Evolutionary conservation across 2,797 vertebrate species (phyloP), one percentile per base, ranked within the genome.

Genomic region (Chrysocyon brachyurus): DNA sequence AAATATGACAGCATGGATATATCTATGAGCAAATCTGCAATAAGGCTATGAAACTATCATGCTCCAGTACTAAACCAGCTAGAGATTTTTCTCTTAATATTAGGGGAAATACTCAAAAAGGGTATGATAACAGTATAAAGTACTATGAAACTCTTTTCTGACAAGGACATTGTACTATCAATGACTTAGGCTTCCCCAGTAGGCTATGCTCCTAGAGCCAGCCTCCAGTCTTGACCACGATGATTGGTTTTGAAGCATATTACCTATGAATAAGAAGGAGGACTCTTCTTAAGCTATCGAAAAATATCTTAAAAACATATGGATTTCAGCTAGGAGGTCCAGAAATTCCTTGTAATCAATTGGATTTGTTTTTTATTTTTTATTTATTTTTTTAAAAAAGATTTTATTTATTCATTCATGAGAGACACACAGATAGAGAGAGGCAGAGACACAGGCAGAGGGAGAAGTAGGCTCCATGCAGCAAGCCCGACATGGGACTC

Each of bases 301-400:
- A 83, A 82, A 54, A 16, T 36, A 61, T 33, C 61, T 56, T 77
- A 59, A 84, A 68, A 68, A 75, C 24, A 91, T 56, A 81, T 0
- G 10, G 14, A 86, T 73, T 81, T 84, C 68, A 36, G 31, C 40
- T 10, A 88, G 21, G 52, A 86, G 14, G 11, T 28, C 86, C 26
- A 79, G 46, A 90, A 86, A 83, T 66, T 36, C 31, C 63, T 89
- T 88, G 22, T 96, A 73, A 28, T 84, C 73, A 87, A 68, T 21
- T 91, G 63, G 66, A 82, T 73, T 68, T 90, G 40, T 40, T 40
- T 40, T 40, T 40, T 40, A 40, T 46, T 46, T 46, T 46, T 46
- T 46, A 46, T 8, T 46, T 7, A 40, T 46, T 46, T 46, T 8
- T 46, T 7, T 7, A 46, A 46, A 40, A 1, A 8, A 46, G 40